Evolutionary conservation across 2,797 vertebrate species (phyloP).

Genomic region (Bryconaethiops microstoma): DNA sequence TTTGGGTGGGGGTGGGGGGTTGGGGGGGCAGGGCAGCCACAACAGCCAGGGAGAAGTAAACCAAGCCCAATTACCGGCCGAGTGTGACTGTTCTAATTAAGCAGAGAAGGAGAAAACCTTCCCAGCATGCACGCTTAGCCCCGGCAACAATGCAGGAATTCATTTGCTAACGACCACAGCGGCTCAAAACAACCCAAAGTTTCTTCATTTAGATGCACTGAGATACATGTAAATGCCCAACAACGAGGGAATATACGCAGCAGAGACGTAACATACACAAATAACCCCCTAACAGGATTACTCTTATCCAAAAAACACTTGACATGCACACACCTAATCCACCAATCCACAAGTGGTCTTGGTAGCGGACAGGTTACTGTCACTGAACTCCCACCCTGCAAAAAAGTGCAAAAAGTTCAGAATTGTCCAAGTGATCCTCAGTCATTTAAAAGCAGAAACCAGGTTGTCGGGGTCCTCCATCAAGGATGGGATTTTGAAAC

Average conservation of each 20-base stretch:
- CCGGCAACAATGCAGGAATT: constrained; percentile 35
- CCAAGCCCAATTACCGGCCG: constrained; percentile 69
- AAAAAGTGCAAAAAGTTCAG: neutral
- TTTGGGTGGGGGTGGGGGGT: constrained; percentile 26
- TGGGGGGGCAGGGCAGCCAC: constrained; percentile 55
- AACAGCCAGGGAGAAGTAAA: constrained; percentile 54
- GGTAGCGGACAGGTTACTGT: neutral
- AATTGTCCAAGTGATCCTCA: no score
- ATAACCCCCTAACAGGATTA: neutral
- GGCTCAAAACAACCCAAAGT: constrained; percentile 1
- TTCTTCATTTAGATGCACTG: neutral
- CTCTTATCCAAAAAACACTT: neutral
- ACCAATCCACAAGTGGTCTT: neutral
- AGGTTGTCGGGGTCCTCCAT: no score
- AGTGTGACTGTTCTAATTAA: constrained; percentile 87
- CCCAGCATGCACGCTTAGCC: constrained; percentile 80
- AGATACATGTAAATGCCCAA: neutral
- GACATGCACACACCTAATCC: neutral
- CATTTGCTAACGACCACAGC: constrained; percentile 18
- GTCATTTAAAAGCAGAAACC: no score
- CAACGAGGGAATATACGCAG: neutral
- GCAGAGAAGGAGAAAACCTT: constrained; percentile 76
- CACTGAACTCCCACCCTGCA: neutral
- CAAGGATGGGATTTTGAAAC: no score
- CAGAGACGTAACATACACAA: neutral